Evolutionary conservation across 2,888 invertebrate genomes (phyloP).

Genomic region (Apamea monoglypha): DNA sequence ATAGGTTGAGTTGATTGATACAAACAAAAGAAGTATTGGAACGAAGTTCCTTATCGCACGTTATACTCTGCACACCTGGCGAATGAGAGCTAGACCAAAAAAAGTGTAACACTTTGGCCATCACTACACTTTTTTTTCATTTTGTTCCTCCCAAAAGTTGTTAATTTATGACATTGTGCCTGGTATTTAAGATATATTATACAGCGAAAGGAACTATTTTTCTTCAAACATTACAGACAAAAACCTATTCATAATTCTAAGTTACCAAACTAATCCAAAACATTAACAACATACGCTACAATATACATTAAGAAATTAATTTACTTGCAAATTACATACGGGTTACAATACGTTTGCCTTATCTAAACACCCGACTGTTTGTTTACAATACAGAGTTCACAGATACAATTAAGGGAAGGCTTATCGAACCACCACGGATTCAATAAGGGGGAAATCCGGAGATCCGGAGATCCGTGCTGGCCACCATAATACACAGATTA

Average conservation of each 20-base stretch:
- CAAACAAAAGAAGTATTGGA: neutral
- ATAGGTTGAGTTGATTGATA: too few relatives aligned
- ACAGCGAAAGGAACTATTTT: neutral
- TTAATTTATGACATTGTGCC: neutral
- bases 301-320: constrained; percentile 41
- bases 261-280: constrained; percentile 12
- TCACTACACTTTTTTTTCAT: neutral
- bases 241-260: neutral
- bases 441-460: constrained; percentile 59
- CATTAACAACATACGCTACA: constrained; percentile 2
- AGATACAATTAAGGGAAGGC: constrained; percentile 61
- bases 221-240: neutral
- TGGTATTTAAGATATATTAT: neutral
- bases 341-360: constrained; percentile 31
- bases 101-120: neutral
- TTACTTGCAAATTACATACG: constrained; percentile 41
- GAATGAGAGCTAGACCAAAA: neutral
- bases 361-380: constrained; percentile 51
- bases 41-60: neutral
- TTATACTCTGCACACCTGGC: neutral
- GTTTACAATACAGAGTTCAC: constrained; percentile 50
- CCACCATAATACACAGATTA: constrained; percentile 74
- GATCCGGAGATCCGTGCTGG: constrained; percentile 65
- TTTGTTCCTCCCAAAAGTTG: neutral
- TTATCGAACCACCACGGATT: constrained; percentile 65